phyloP scores from a whole-genome alignment of 30 jellyfish, hydroid and myxozoan species.

The Aurelia sp. region DNA sequence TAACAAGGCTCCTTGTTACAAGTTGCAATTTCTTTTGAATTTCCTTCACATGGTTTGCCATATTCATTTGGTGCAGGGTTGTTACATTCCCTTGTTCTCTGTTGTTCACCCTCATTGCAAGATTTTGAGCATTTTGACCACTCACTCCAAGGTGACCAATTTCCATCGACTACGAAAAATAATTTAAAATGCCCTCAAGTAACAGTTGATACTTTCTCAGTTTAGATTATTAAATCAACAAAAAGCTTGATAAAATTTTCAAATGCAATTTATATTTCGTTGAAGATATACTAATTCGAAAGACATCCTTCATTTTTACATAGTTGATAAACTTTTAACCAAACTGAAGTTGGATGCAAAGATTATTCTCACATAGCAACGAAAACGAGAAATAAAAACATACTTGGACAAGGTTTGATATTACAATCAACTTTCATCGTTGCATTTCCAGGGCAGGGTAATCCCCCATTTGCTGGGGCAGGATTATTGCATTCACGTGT shows the following conservation, averaged over 20 bases:
- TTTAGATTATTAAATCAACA: too few relatives aligned
- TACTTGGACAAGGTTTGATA: constrained; percentile 77
- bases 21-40: constrained; percentile 40
- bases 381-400: neutral
- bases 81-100: constrained; percentile 81
- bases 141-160: constrained; percentile 85
- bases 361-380: too few relatives aligned
- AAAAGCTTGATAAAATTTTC: too few relatives aligned
- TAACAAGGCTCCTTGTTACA: constrained; percentile 73
- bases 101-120: constrained; percentile 81
- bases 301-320: too few relatives aligned
- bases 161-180: constrained; percentile 77
- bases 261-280: too few relatives aligned
- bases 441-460: constrained; percentile 82
- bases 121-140: constrained; percentile 84
- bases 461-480: constrained; percentile 80
- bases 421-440: constrained; percentile 58
- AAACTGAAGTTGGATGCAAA: too few relatives aligned
- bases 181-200: neutral
- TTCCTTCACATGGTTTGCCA: constrained; percentile 87
- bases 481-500: constrained; percentile 83
- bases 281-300: too few relatives aligned
- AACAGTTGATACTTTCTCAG: neutral
- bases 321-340: too few relatives aligned
- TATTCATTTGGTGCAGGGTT: constrained; percentile 82